These are phyloP conservation scores for Harpalus rufipes DNA, from an alignment of 2,888 invertebrate species.

Conservation along the genomic window DNA sequence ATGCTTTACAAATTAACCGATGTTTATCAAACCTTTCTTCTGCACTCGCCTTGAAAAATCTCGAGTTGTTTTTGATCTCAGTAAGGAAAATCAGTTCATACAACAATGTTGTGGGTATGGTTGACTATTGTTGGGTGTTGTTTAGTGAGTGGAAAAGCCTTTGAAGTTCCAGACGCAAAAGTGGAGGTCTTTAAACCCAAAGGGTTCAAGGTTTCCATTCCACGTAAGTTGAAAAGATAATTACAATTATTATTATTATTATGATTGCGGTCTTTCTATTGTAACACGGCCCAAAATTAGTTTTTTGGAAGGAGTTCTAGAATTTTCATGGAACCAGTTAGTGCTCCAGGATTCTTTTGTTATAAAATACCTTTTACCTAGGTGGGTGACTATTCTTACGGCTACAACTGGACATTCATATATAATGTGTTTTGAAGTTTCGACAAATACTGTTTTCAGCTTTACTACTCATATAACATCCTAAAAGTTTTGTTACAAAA, in stretches of 20 bases:
- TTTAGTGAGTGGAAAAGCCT: slow-evolving; percentile 65
- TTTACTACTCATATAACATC: too few species aligned
- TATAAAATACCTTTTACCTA: too few species aligned
- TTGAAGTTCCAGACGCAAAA: slow-evolving; percentile 79
- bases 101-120: slow-evolving; percentile 40
- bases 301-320: too few species aligned
- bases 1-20: background rate
- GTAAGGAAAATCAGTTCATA: slow-evolving; percentile 22
- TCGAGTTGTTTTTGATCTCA: slow-evolving; percentile 1
- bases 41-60: slow-evolving; percentile 26
- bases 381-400: too few species aligned
- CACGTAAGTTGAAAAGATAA: slow-evolving; percentile 76
- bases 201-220: slow-evolving; percentile 82
- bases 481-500: too few species aligned
- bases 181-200: slow-evolving; percentile 81
- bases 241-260: background rate
- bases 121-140: slow-evolving; percentile 38
- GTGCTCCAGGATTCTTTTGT: too few species aligned
- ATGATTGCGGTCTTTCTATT: background rate
- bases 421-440: too few species aligned
- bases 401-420: too few species aligned
- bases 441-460: too few species aligned
- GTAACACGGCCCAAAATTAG: too few species aligned
- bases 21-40: slow-evolving; percentile 58
- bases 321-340: too few species aligned